These are phyloP conservation scores for Misgurnus mizolepis DNA, from an alignment of 2,113 vertebrate genomes.

Conservation along the genomic window DNA sequence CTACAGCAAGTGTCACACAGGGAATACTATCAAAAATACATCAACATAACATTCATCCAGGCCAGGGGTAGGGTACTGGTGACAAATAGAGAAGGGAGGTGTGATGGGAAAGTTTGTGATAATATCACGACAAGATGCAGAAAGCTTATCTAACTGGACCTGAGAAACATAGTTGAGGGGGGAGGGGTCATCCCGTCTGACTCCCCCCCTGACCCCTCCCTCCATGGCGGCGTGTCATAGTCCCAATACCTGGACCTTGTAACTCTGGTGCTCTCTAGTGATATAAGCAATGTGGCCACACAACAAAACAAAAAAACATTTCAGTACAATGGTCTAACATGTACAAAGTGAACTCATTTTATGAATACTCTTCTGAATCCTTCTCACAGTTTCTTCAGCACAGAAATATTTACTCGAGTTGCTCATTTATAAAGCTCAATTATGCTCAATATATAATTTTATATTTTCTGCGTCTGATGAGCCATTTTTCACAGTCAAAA, in stretches of 20 bases:
- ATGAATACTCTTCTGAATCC: neutral
- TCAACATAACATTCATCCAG: conserved; percentile 48
- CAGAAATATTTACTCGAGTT: neutral
- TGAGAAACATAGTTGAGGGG: conserved; percentile 73
- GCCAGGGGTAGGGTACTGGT: conserved; percentile 24
- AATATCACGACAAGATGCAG: conserved; percentile 79
- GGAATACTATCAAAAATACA: conserved; percentile 36
- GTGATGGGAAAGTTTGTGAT: conserved; percentile 54
- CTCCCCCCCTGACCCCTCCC: conserved; percentile 68
- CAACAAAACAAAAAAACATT: neutral
- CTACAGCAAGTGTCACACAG: conserved; percentile 43
- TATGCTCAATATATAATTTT: too few species aligned
- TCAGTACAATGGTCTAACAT: conserved; percentile 31
- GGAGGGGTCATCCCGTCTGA: conserved; percentile 71
- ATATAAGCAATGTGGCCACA: conserved; percentile 71
- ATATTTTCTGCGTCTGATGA: neutral
- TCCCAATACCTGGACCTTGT: conserved; percentile 73
- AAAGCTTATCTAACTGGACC: conserved; percentile 74
- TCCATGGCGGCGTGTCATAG: conserved; percentile 73
- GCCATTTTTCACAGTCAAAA: neutral
- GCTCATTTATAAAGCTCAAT: neutral
- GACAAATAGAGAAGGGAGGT: conserved; percentile 48
- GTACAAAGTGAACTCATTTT: neutral
- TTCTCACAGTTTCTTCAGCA: neutral
- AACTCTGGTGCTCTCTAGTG: conserved; percentile 75